A percentile compares a stretch with the other conserved stretches of the same genome.
phyloP scores from a whole-genome alignment of 2,888 invertebrate species.

The Ceratothoa steindachneri region DNA sequence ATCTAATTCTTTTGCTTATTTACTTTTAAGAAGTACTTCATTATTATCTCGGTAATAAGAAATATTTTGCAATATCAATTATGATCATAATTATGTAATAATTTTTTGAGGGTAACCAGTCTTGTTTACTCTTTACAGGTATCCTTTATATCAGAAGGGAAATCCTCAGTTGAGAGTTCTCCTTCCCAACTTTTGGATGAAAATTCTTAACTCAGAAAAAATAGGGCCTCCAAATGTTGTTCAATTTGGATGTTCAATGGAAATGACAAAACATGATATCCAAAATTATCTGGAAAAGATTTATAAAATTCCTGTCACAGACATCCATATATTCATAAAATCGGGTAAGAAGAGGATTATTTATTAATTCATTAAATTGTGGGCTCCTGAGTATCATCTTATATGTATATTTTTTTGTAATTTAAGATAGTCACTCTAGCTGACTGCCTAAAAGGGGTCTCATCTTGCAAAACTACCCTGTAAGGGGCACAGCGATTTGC shows the following conservation, averaged over 20 bases:
- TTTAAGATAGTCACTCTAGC: background rate
- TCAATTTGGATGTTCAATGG: constrained; percentile 82
- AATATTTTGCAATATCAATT: too few species aligned
- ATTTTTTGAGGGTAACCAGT: too few species aligned
- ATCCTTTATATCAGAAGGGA: constrained; percentile 84
- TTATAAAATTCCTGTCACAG: constrained; percentile 75
- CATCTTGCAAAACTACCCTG: too few species aligned
- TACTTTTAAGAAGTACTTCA: too few species aligned
- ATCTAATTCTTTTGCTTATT: too few species aligned
- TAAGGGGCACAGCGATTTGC: too few species aligned
- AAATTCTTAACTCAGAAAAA: constrained; percentile 68
- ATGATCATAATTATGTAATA: too few species aligned
- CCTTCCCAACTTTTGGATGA: constrained; percentile 96
- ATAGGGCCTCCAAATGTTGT: constrained; percentile 72
- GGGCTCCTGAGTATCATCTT: background rate
- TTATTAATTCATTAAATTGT: background rate
- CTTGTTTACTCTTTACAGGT: constrained; percentile 54
- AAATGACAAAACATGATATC: constrained; percentile 88
- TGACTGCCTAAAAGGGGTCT: background rate
- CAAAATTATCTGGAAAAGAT: constrained; percentile 93
- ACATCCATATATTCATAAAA: constrained; percentile 71
- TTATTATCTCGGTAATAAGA: too few species aligned
- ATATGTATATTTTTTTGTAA: background rate
- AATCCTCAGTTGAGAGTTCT: constrained; percentile 91
- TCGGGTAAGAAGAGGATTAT: constrained; percentile 59